Evolutionary conservation across 92 coral and sea anemone genomes (phyloP), one percentile per base, ranked within the genome.

Genomic region (Pocillopora meandrina): DNA sequence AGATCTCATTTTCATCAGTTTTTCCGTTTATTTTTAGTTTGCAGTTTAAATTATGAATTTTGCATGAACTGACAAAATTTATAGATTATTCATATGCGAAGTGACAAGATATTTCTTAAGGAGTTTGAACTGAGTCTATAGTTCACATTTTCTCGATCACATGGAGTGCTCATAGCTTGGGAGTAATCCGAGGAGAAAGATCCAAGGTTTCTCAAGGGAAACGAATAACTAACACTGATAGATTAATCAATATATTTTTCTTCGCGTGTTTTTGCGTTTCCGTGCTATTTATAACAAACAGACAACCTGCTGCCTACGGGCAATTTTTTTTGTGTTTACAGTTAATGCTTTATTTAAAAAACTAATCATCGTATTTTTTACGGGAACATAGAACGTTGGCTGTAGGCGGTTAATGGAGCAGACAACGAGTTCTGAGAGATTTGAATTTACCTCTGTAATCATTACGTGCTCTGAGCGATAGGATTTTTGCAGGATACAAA

Each of bases 11-110:
- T 7, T n/a, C 10, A 16, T 33, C 18, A 69, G 42, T 69, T 33
- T 69, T 15, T 4, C 74, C 20, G 31, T 69, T 69, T 69, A 69
- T 69, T 69, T 69, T 69, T 69, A 14, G 35, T 10, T 15, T 69
- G 74, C 15, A 47, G 74, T 69, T 69, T 69, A 35, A 69, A 33
- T 35, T 69, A 34, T 69, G 74, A 69, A 69, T 69, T 69, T 33
- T 18, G 17, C 35, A 69, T 69, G 74, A 69, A 35, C 74, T 69
- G 74, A 16, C 74, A 35, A 34, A 35, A 34, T 19, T 69, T 7
- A 69, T 69, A 1, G 55, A 69, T 70, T 70, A 70, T 70, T 70
- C 42, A 70, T 70, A 36, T 14, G 13, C 42, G 74, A 35, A 70
- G 74, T 42, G 56, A 11, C 18, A 65, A 8, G n/a, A 16, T 55